These are phyloP conservation scores for Conger conger DNA, from an alignment of 2,113 vertebrate species.

Conservation along the genomic window DNA sequence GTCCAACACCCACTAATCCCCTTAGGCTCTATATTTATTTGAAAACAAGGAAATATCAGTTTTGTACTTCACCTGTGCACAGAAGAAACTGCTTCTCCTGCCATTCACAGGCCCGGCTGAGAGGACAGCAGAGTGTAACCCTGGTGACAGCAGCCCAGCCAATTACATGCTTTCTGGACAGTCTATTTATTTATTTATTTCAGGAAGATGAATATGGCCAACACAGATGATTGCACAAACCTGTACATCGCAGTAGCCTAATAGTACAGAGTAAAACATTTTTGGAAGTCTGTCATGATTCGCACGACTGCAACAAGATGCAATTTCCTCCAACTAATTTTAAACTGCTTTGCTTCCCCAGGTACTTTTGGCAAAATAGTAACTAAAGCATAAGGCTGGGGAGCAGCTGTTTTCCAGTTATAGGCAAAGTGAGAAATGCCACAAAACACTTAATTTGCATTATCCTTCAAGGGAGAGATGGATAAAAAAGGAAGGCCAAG, in stretches of 20 bases:
- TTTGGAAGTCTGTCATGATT: background rate
- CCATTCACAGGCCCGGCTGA: conserved; percentile 26
- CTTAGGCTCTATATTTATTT: conserved; percentile 33
- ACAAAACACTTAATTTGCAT: background rate
- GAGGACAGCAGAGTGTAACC: background rate
- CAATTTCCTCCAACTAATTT: background rate
- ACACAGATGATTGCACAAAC: conserved; percentile 32
- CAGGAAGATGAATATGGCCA: conserved; percentile 33
- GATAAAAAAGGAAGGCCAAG: conserved; percentile 13
- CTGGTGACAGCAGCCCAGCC: background rate
- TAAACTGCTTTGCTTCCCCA: conserved; percentile 14
- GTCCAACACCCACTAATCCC: background rate
- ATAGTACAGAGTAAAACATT: conserved; percentile 15
- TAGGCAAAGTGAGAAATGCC: background rate
- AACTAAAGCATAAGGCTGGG: background rate
- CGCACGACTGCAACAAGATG: background rate
- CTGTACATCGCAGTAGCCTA: conserved; percentile 20
- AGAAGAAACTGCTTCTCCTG: conserved; percentile 4
- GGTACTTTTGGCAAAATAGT: conserved; percentile 6
- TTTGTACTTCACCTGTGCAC: conserved; percentile 13
- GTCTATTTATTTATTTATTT: background rate
- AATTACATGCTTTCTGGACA: conserved; percentile 23
- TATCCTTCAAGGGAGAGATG: background rate
- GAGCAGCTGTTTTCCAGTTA: background rate
- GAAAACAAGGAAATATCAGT: conserved; percentile 26